These are phyloP conservation scores for Salticus scenicus DNA, from an alignment of 2,888 invertebrate genomes.

Conservation along the genomic window DNA sequence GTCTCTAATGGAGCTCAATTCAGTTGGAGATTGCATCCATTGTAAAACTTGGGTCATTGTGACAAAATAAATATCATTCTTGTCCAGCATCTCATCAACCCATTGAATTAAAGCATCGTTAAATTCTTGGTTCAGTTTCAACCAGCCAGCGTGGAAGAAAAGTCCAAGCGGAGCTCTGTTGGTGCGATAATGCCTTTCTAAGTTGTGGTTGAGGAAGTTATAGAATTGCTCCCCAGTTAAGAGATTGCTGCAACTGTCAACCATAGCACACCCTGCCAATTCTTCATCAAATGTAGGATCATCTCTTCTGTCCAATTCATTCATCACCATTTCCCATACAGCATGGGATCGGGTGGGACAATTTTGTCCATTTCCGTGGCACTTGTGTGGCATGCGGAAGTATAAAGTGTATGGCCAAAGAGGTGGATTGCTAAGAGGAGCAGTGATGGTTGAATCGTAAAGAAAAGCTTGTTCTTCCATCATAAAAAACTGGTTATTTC, in stretches of 20 bases:
- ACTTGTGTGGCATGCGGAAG: conserved; percentile 95
- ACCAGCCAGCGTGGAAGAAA: conserved; percentile 96
- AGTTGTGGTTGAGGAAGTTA: conserved; percentile 91
- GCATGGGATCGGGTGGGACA: conserved; percentile 89
- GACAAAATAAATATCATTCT: conserved; percentile 94
- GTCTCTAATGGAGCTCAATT: conserved; percentile 88
- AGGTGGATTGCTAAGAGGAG: conserved; percentile 89
- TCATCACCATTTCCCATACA: conserved; percentile 98
- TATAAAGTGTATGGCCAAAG: conserved; percentile 98
- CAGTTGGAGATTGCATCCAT: conserved; percentile 97
- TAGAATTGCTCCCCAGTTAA: conserved; percentile 91
- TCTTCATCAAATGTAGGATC: conserved; percentile 95
- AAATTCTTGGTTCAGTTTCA: conserved; percentile 92
- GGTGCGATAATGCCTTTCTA: conserved; percentile 93
- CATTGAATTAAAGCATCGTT: conserved; percentile 93
- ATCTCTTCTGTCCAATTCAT: conserved; percentile 93
- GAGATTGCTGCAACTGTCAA: conserved; percentile 94
- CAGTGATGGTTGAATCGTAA: conserved; percentile 95
- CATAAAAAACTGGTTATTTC: conserved; percentile 97
- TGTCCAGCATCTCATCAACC: conserved; percentile 92
- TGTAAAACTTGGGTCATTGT: conserved; percentile 92
- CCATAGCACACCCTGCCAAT: conserved; percentile 93
- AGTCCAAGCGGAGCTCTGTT: conserved; percentile 90
- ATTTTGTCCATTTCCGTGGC: conserved; percentile 85
- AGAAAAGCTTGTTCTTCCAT: conserved; percentile 96